Conservation (phyloP, 2,113 vertebrate genomes). For the Oriolus oriolus region DNA sequence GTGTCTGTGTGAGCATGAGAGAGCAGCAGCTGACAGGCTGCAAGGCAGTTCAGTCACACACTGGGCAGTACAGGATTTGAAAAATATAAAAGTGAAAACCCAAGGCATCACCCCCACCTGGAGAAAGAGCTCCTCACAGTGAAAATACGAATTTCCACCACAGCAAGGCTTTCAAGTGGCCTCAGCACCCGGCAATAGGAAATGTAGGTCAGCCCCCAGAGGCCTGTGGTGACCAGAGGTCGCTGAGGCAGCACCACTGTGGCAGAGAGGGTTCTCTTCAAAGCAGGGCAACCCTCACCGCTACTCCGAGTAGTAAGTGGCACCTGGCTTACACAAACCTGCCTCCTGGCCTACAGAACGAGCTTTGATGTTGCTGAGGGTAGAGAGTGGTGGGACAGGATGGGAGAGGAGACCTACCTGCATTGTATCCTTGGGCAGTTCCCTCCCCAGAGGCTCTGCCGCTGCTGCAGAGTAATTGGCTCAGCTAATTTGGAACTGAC, state of each 20-base stretch:
- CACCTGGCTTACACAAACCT: not conserved
- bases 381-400: not conserved
- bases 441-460: not conserved
- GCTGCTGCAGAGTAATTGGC: not conserved
- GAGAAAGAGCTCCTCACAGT: not conserved
- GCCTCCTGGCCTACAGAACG: not conserved
- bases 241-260: not conserved
- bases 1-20: too few relatives aligned
- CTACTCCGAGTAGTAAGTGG: not conserved
- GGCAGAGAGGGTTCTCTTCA: not conserved
- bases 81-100: too few relatives aligned
- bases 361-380: not conserved
- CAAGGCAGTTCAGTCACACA: too few relatives aligned
- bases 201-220: not conserved
- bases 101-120: too few relatives aligned
- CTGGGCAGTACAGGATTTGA: too few relatives aligned
- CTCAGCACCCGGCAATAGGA: not conserved
- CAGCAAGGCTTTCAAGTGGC: not conserved
- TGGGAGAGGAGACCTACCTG: not conserved
- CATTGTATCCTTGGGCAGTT: not conserved
- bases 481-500: not conserved
- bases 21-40: too few relatives aligned
- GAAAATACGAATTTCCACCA: not conserved
- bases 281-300: not conserved
- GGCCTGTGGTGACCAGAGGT: not conserved